Evolutionary conservation across 2,113 vertebrate species (phyloP), one percentile per base, ranked within the genome.

Genomic region (Ascaphus truei): DNA sequence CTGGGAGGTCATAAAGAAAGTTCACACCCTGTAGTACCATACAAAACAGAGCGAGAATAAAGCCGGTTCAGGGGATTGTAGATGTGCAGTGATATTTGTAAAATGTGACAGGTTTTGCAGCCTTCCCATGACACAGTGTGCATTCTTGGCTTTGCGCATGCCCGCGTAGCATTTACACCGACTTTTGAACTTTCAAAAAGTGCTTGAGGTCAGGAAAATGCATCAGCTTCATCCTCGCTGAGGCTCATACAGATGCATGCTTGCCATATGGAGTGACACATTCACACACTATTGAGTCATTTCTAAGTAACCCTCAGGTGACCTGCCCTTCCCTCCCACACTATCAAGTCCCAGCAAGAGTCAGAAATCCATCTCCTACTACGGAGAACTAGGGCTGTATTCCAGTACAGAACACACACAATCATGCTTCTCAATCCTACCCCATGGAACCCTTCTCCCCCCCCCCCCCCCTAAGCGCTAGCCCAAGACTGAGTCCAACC

Each of bases 251-350:
- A 41, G 26, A 71, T 61, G 56, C 25, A 61, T n/a, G 67, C 11
- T 36, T 20, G 41, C 23, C 39, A 4, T 18, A 29, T 30, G 8
- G 22, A 68, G 45, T 29, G 43, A 60, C 45, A 60, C 56, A 60
- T 60, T 69, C 55, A 37, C 43, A 52, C 36, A 71, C 30, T 61
- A 60, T 60, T 1, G 56, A 71, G 67, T 71, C 56, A 71, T 71
- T 71, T 50, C 29, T 39, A 16, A 22, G 45, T 60, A 71, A 60
- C 67, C 67, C 25, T 16, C 15, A 22, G 26, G 31, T 60, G 57
- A 60, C 67, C 67, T 71, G 57, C 67, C 67, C 45, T 61, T 71
- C 57, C 67, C 57, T 29, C 47, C 56, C 25, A 52, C 47, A 41
- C 20, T 7, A 53, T 71, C 67, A 61, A 52, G 67, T 61, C 47